Percentiles rank a stretch among this genome's conserved stretches.
Conservation (phyloP, 2,888 invertebrate species). For the Hyppa rectilinea region DNA sequence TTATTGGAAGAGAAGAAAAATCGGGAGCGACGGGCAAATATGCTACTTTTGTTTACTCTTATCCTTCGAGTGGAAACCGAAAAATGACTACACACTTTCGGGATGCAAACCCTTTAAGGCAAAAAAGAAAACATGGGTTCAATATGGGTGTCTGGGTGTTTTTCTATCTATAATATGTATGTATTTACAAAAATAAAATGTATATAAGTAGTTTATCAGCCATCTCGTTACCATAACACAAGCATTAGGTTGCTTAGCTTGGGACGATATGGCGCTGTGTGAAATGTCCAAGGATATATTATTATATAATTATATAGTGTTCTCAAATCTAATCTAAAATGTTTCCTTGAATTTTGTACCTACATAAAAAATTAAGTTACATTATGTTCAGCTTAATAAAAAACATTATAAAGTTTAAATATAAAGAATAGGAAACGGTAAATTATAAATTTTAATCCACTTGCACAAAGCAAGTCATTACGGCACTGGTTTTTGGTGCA, state of each 20-base stretch:
- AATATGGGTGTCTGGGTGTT: too few species aligned
- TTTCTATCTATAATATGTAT: too few species aligned
- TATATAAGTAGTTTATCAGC: too few species aligned
- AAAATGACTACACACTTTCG: conserved; percentile 31
- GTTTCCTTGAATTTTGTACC: conserved; percentile 9
- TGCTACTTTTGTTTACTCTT: conserved; percentile 55
- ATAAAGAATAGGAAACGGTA: background rate
- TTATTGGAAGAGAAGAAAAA: conserved; percentile 58
- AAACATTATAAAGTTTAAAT: background rate
- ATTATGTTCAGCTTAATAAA: background rate
- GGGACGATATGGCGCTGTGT: too few species aligned
- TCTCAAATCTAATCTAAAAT: too few species aligned
- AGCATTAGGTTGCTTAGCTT: too few species aligned
- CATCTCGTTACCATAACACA: too few species aligned
- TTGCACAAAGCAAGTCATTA: background rate
- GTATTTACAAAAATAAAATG: too few species aligned
- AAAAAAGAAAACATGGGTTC: background rate
- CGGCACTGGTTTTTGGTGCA: background rate
- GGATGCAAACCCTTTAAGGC: background rate
- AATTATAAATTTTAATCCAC: background rate
- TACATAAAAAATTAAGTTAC: background rate
- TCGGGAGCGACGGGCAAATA: conserved; percentile 43
- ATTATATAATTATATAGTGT: too few species aligned
- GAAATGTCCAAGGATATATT: too few species aligned
- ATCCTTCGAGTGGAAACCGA: conserved; percentile 4